phyloP scores from a whole-genome alignment of 2,113 vertebrate species.

The Ginglymostoma cirratum region DNA sequence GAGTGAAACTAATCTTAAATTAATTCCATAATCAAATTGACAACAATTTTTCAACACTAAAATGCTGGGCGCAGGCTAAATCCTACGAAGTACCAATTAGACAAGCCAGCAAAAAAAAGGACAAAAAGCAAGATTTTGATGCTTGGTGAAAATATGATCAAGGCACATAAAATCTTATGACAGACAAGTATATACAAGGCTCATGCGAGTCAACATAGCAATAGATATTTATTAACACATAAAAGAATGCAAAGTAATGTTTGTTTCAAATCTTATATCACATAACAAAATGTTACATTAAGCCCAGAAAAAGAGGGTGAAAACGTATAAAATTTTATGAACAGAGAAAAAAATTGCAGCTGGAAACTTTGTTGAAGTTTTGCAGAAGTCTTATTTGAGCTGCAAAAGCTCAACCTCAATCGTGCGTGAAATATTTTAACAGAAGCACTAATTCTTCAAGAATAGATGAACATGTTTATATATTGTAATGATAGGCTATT shows the following conservation, averaged over 20 bases:
- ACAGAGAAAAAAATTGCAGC: neutral
- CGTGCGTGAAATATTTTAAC: neutral
- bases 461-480: neutral
- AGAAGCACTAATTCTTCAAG: neutral
- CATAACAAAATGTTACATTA: neutral
- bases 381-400: neutral
- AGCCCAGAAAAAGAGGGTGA: neutral
- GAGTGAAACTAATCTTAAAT: neutral
- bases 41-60: neutral
- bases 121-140: neutral
- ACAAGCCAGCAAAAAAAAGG: neutral
- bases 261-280: neutral
- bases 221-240: neutral
- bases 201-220: neutral
- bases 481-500: neutral
- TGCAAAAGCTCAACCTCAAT: neutral
- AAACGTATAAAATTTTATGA: neutral
- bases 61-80: neutral
- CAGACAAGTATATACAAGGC: neutral
- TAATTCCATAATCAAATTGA: conserved; percentile 1
- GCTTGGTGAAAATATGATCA: neutral
- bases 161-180: neutral
- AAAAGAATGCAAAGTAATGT: neutral
- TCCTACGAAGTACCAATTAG: neutral
- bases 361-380: neutral